Evolutionary conservation across 2,113 vertebrate genomes (phyloP).

Genomic region (rat (Rattus norvegicus)): GRCr8 NC_086023.1:159916501-159917000

Average conservation of each 20-base stretch:
- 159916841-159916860: background rate
- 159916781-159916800: background rate
- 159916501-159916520: background rate
- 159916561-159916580: background rate
- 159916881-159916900: background rate
- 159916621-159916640: background rate
- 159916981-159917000: background rate
- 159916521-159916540: background rate
- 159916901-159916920: background rate
- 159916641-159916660: background rate
- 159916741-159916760: background rate
- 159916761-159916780: background rate
- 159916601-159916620: background rate
- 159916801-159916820: background rate
- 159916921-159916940: background rate
- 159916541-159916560: background rate
- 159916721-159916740: background rate
- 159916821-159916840: background rate
- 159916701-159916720: background rate
- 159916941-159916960: background rate
- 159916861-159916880: too few species aligned
- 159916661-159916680: background rate
- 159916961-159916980: background rate
- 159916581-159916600: too few species aligned
- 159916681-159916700: background rate